Base-by-base conservation (phyloP, 2,113 vertebrate genomes). In the Fulica atra region DNA sequence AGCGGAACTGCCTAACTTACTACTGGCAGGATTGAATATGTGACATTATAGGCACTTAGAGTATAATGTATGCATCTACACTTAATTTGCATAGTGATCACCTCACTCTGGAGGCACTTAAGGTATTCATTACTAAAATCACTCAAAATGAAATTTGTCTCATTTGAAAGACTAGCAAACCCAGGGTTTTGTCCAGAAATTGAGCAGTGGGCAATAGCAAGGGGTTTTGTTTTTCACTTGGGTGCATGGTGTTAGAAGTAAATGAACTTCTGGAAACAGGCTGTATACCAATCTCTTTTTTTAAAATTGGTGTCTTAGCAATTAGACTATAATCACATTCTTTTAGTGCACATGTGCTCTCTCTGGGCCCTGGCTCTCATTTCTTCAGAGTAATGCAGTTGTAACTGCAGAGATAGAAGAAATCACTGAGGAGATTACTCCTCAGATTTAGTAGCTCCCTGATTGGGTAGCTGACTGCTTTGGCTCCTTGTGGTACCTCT, bases 141-240 rank as follows among this genome's bases (percentile, higher is more conserved):
- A 53, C 23, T 86, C 26, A 23, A 79, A 69, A 61, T 36, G 21
- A 64, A 53, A 63, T 64, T 24, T 79, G 18, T 24, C 35, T 53
- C 7, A 25, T 48, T 68, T 63, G 35, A 63, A 81, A 82, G 33
- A 42, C 18, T 19, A 70, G 23, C 13, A 42, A 56, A 85, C 63
- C 10, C 8, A 10, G 51, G 44, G 8, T 42, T 77, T 65, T 66
- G 33, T 54, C 24, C 53, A 57, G 70, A 77, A 85, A 76, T 35
- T 23, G 28, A 66, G 36, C 38, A 15, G 24, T 36, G 46, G 36
- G 24, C 33, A 59, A 24, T 33, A 68, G 19, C 51, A 70, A 38
- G 28, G 14, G 10, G 1, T 54, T 76, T 42, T 9, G 0, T 7
- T 26, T 78, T 72, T 73, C 12, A 2, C 61, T 65, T 3, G 0